Conservation (phyloP, 1,140 invertebrate genomes). For the Melitaea cinxia region DNA sequence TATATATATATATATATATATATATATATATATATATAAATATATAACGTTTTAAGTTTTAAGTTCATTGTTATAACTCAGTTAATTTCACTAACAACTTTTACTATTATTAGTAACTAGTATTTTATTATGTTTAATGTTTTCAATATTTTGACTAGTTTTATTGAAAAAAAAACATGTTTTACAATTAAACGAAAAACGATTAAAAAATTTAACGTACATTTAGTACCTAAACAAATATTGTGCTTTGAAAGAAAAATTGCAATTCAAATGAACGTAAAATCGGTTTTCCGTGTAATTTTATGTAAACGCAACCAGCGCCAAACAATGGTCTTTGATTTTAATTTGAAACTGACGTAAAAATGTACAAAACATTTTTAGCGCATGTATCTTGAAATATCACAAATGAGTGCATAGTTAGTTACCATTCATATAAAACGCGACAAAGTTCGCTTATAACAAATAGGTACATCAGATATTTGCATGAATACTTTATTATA, state of each 20-base stretch:
- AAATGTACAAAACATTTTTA: constrained; percentile 6
- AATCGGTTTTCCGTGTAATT: constrained; percentile 13
- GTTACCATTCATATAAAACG: too few relatives aligned
- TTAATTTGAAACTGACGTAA: constrained; percentile 17
- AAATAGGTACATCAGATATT: too few relatives aligned
- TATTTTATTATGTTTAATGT: too few relatives aligned
- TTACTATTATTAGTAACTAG: too few relatives aligned
- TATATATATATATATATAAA: too few relatives aligned
- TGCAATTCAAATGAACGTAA: constrained; percentile 14
- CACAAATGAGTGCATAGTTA: background rate
- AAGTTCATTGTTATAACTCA: too few relatives aligned
- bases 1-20: too few relatives aligned
- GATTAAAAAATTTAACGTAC: background rate
- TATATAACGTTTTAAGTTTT: too few relatives aligned
- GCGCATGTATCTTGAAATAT: background rate
- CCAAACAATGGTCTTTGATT: constrained; percentile 24
- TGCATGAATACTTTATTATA: too few relatives aligned
- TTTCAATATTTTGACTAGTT: too few relatives aligned
- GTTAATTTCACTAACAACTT: too few relatives aligned
- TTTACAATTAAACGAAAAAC: background rate
- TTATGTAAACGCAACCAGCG: constrained; percentile 15
- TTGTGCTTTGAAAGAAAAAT: background rate
- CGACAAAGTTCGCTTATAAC: too few relatives aligned
- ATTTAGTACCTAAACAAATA: constrained; percentile 12
- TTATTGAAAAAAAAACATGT: background rate